Base-by-base conservation (phyloP, 1,140 invertebrate species). In the Drosophila obscura region DNA sequence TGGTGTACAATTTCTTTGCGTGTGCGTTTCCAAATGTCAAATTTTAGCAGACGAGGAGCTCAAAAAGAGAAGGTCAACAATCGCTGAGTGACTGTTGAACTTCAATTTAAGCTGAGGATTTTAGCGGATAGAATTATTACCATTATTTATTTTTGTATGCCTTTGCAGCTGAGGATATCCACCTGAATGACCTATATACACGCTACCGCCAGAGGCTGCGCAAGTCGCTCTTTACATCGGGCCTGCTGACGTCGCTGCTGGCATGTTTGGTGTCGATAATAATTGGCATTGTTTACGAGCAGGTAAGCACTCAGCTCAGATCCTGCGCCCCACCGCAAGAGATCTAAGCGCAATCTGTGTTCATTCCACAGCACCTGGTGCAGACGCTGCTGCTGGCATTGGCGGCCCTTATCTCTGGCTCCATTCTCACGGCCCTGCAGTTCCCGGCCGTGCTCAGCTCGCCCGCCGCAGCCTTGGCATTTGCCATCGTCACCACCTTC, bases 181-280 rank as follows among this genome's bases (percentile, higher is more conserved):
- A 92, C 58, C 67, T 92, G 53, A 91, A 92, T 72, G 90, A 92
- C 77, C 78, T 92, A 59, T 92, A 92, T 52, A 92, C 91, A 53
- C 79, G 91, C 61, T 92, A 92, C 72, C 82, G 91, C 39, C 91
- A 92, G 66, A 87, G 91, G 55, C 76, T 92, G 60, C 80, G 91
- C 46, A 92, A 92, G 72, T 92, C 91, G 31, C 73, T 92, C 4
- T 92, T 92, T 67, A 81, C 78, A 65, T 92, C 91, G 24, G 91
- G 91, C 5, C 61, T 92, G 39, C 22, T 90, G 39, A 92, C 90
- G 56, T 91, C 91, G 6, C 56, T 92, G 71, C 60, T 91, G 59
- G 79, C 91, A 77, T 92, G 90, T 76, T 72, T 91, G 4, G 80
- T 92, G 26, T 91, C 91, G 68, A 91, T 92, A 59, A 77, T 91